Evolutionary conservation across 2,797 vertebrate species (phyloP), one percentile per base, ranked within the genome.

Genomic region (Ispidina picta): DNA sequence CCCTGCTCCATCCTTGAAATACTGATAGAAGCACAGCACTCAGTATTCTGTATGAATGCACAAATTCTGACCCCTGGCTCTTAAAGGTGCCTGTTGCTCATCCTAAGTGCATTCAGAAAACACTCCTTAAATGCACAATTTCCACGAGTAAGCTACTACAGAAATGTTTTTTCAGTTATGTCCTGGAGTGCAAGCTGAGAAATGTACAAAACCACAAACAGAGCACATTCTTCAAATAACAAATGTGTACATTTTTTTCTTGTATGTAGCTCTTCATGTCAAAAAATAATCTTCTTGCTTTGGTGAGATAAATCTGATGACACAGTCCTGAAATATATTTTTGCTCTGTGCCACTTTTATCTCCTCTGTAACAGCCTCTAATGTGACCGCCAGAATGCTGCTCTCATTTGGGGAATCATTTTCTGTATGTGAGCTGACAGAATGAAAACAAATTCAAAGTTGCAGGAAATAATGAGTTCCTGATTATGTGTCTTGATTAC

Each of bases 401-500:
- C 92, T 96, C 78, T 91, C 86, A 94, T 93, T 77, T 95, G 65
- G 88, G 25, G 77, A 51, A 88, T 91, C 82, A 94, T 91, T 94
- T 94, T 93, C 94, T 93, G 60, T 94, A 95, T 52, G 39, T 80
- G 77, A 95, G 88, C 58, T 93, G 93, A 93, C 84, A 94, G 82
- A 94, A 94, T 73, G 66, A 93, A 96, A 96, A 95, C 85, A 93
- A 94, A 95, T 88, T 88, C 91, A 88, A 88, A 92, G 92, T 85
- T 89, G 63, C 79, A 93, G 86, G 80, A 91, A 78, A 86, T 91
- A 96, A 96, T 95, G 91, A 92, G 74, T 95, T 96, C 92, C 86
- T 6, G 5, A 90, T 93, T 94, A 88, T 63, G 46, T 79, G 48
- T 88, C 83, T 94, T 94, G 92, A 94, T 90, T 74, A 63, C 77